These are phyloP conservation scores for Pachliopta kotzebuea DNA, from an alignment of 2,888 invertebrate genomes.

Conservation along the genomic window DNA sequence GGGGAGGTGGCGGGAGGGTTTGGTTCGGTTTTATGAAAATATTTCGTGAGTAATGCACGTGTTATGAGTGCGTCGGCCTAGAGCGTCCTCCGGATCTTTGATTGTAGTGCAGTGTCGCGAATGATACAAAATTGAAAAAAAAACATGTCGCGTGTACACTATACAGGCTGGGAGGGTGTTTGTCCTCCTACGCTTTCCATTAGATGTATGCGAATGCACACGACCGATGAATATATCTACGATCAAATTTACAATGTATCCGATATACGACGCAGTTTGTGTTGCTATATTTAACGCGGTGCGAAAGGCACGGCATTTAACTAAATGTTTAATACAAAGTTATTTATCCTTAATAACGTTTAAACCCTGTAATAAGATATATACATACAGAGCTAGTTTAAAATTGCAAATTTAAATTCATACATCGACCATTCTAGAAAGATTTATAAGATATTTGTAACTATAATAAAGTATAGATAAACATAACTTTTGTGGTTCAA, in stretches of 20 bases:
- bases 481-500: too few species aligned
- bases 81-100: conserved; percentile 69
- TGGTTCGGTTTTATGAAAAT: conserved; percentile 79
- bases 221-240: conserved; percentile 55
- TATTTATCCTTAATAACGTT: background rate
- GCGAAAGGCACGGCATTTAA: background rate
- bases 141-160: conserved; percentile 41
- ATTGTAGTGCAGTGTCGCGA: conserved; percentile 64
- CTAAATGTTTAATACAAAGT: conserved; percentile 1
- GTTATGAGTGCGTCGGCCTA: conserved; percentile 79
- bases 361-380: background rate
- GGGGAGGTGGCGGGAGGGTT: conserved; percentile 68
- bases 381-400: too few species aligned
- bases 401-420: too few species aligned
- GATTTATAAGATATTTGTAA: too few species aligned
- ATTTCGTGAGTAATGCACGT: conserved; percentile 81
- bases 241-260: conserved; percentile 61
- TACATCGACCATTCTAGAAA: too few species aligned
- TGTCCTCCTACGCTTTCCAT: conserved; percentile 55
- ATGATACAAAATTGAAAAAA: conserved; percentile 58
- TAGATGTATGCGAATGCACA: conserved; percentile 46
- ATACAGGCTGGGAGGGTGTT: conserved; percentile 48
- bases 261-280: conserved; percentile 38
- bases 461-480: too few species aligned
- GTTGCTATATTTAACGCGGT: conserved; percentile 20